These are phyloP conservation scores for Triplophysa yarkandensis DNA, from an alignment of 2,797 vertebrate species.

Conservation along the genomic window DNA sequence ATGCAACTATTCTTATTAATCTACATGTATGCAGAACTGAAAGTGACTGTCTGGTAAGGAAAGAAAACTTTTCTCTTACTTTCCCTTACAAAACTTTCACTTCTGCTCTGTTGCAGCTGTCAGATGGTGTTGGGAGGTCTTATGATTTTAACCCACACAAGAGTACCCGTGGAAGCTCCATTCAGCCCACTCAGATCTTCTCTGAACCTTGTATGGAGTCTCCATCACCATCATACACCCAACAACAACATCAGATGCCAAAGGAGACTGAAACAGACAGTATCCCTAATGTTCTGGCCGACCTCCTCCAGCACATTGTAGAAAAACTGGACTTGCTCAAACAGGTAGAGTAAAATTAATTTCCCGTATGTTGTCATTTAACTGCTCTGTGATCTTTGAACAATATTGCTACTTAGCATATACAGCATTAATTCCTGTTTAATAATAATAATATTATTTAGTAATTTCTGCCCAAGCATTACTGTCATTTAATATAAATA, in stretches of 20 bases:
- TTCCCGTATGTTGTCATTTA: no score
- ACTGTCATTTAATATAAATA: background rate
- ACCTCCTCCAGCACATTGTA: constrained; percentile 89
- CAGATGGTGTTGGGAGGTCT: constrained; percentile 66
- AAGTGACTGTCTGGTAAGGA: no score
- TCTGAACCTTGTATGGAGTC: constrained; percentile 47
- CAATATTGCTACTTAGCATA: no score
- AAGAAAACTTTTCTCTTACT: no score
- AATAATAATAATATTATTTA: no score
- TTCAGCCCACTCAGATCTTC: constrained; percentile 58
- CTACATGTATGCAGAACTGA: no score
- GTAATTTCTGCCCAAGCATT: no score
- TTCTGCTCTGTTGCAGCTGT: constrained; percentile 67
- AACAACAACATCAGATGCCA: constrained; percentile 54
- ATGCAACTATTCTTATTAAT: no score
- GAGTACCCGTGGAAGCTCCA: constrained; percentile 57
- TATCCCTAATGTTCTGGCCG: constrained; percentile 72
- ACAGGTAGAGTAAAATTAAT: constrained; percentile 78
- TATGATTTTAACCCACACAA: constrained; percentile 60
- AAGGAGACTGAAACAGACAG: constrained; percentile 54
- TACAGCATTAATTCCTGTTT: no score
- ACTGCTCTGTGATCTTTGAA: no score
- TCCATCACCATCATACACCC: constrained; percentile 50
- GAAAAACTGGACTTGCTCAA: constrained; percentile 91
- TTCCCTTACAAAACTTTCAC: no score